These are phyloP conservation scores for Sula dactylatra DNA, from an alignment of 2,113 vertebrate species.

Conservation along the genomic window DNA sequence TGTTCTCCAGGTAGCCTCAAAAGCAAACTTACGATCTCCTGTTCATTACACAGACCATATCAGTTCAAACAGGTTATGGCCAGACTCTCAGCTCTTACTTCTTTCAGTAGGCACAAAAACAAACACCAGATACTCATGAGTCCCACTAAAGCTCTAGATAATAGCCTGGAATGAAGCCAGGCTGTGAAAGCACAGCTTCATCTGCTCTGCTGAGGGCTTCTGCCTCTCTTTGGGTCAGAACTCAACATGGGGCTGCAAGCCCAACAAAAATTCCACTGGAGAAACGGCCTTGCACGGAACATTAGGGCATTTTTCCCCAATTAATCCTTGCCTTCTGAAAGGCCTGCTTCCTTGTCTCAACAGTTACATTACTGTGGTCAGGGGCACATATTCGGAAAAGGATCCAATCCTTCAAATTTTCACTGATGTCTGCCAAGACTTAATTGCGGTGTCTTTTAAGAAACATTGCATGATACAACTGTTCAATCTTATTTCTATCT, in stretches of 20 bases:
- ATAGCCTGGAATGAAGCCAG: background rate
- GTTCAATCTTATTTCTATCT: background rate
- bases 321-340: background rate
- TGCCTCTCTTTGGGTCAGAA: background rate
- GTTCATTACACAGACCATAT: background rate
- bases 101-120: background rate
- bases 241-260: accelerated
- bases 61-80: background rate
- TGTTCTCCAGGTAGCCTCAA: background rate
- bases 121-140: background rate
- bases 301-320: background rate
- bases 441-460: background rate
- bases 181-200: background rate
- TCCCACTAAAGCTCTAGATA: background rate
- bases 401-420: background rate
- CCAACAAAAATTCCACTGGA: background rate
- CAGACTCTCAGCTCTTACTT: background rate
- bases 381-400: background rate
- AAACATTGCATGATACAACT: background rate
- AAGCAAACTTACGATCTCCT: background rate
- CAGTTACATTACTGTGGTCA: background rate
- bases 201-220: background rate
- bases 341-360: background rate
- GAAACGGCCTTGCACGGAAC: background rate
- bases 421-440: background rate